Evolutionary conservation across 2,113 vertebrate genomes (phyloP).

Genomic region (Malaclemys terrapin): DNA sequence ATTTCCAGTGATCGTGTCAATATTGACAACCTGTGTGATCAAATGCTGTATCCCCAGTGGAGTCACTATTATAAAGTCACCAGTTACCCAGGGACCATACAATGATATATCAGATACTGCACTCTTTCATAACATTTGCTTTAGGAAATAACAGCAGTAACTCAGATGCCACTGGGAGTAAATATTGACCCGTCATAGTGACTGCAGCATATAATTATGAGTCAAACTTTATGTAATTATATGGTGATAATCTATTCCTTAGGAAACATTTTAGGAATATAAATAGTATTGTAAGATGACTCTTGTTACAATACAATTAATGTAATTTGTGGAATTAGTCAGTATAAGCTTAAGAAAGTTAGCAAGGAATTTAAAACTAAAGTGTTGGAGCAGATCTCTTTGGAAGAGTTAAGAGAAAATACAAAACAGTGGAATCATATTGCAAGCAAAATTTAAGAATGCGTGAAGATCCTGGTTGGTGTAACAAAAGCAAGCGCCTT

Average conservation of each 20-base stretch:
- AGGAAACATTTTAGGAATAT: background rate
- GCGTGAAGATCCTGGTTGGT: background rate
- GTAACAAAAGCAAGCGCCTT: background rate
- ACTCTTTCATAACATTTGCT: background rate
- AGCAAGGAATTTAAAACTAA: background rate
- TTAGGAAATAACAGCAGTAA: background rate
- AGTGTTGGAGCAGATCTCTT: background rate
- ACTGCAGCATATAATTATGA: background rate
- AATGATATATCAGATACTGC: background rate
- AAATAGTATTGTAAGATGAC: background rate
- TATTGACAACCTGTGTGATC: background rate
- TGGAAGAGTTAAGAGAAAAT: background rate
- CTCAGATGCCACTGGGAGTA: background rate
- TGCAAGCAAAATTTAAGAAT: background rate
- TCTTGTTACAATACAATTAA: background rate
- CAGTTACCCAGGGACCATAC: background rate
- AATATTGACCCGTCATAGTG: background rate
- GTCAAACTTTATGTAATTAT: background rate
- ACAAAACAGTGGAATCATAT: background rate
- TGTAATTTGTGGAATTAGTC: background rate
- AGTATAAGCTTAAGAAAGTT: background rate
- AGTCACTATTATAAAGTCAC: background rate
- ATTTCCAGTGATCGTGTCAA: too few species aligned
- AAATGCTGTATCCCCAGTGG: background rate
- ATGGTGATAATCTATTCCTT: background rate